Evolutionary conservation across 2,113 vertebrate genomes (phyloP).

Genomic region (Barbus barbus): DNA sequence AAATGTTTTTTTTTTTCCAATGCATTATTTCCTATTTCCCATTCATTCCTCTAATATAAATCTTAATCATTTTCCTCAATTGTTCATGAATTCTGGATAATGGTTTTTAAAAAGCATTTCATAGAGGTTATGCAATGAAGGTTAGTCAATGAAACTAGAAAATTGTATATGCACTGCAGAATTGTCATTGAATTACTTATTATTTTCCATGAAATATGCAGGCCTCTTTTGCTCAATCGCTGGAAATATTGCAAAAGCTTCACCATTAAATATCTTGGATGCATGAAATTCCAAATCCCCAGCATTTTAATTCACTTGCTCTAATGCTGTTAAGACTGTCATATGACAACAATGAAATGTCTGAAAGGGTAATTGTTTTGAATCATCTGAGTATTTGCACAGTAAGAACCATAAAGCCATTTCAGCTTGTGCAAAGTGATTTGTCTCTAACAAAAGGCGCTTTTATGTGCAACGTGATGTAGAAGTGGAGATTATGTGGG

Average conservation of each 20-base stretch:
- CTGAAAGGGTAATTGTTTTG: constrained; percentile 15
- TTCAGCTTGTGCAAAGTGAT: constrained; percentile 16
- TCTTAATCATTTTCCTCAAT: too few species aligned
- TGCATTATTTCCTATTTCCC: too few species aligned
- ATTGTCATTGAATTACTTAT: too few species aligned
- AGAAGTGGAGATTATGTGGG: constrained; percentile 65
- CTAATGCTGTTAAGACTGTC: constrained; percentile 6
- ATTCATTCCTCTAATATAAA: too few species aligned
- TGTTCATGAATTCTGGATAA: neutral
- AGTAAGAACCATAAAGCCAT: neutral
- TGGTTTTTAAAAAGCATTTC: neutral
- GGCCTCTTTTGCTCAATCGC: neutral
- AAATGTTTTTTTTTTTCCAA: too few species aligned
- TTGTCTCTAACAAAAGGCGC: constrained; percentile 10
- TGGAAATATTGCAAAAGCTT: neutral
- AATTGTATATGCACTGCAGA: neutral
- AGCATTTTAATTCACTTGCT: constrained; percentile 7
- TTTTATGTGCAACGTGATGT: constrained; percentile 60
- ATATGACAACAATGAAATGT: constrained; percentile 22
- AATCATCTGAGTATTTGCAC: constrained; percentile 24
- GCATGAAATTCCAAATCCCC: constrained; percentile 20
- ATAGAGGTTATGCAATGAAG: neutral
- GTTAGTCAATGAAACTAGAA: neutral
- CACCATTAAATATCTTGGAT: neutral
- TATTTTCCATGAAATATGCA: neutral